Conservation (phyloP, 2,888 invertebrate genomes). For the Tigriopus californicus region DNA sequence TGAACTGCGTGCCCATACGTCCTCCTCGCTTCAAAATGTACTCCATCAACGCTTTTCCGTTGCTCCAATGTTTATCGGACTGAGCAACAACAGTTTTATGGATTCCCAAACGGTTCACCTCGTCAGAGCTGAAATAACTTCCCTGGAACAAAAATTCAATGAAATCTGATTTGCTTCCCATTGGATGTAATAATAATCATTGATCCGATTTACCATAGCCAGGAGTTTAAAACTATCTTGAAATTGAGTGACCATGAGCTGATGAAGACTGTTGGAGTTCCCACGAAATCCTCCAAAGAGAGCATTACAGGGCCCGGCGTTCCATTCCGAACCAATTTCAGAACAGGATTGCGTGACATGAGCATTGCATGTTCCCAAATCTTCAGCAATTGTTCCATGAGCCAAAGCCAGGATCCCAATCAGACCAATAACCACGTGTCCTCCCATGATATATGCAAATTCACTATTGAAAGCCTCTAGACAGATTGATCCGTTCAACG, state of each 20-base stretch:
- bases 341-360: neutral
- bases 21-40: conserved; percentile 7
- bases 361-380: neutral
- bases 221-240: neutral
- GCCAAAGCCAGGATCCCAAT: too few species aligned
- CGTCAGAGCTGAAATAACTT: neutral
- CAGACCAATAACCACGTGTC: too few species aligned
- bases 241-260: neutral
- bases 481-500: too few species aligned
- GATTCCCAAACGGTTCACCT: neutral
- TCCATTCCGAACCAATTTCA: neutral
- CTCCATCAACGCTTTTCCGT: conserved; percentile 1
- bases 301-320: neutral
- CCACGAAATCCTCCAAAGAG: conserved; percentile 3
- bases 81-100: neutral
- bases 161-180: too few species aligned
- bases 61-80: neutral
- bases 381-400: too few species aligned
- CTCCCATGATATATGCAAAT: too few species aligned
- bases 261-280: neutral
- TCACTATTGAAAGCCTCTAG: too few species aligned
- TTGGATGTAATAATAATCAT: too few species aligned
- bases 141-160: neutral
- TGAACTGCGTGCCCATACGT: neutral
- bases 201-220: neutral